Evolutionary conservation across 1,140 invertebrate genomes (phyloP), one percentile per base, ranked within the genome.

Genomic region (Lycorma delicatula): DNA sequence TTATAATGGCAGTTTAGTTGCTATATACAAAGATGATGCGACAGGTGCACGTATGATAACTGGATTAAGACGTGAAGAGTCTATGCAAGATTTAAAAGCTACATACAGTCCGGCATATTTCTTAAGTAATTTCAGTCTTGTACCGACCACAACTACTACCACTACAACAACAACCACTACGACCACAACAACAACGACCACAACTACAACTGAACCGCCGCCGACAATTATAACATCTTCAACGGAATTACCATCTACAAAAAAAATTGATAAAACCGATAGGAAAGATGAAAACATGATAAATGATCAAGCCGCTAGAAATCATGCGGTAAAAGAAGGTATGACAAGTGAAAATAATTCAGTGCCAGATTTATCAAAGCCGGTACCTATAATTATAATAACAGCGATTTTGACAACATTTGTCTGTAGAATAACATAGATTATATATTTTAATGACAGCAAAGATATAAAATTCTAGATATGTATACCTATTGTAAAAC

Each of bases 121-220:
- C 44, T 20, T 52, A 54, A 76, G 76, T 31, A 90, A 91, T 68
- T 80, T 81, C 54, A 85, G 79, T 16, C 67, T 87, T 7, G 85
- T 89, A 7, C 87, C 88, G 13, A 89, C 85, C 1, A 89, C 86
- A 0, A 81, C 81, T 2, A 83, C 85, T 0, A 83, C 83, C 0
- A 86, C 85, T 5, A 86, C 82, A 0, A 80, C 83, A 0, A 81
- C 81, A 0, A 83, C 81, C 0, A 81, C 80, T 4, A 79, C 80
- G 1, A 79, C 77, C 0, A 77, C 74, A 0, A 81, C 80, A 0
- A 79, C 78, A 1, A 67, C 64, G 0, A 59, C 60, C 0, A 60
- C 58, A 5, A 79, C 78, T 1, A 64, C 63, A 0, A 58, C 53
- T 0, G 52, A 49, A 7, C 28, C 59, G 13, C 53, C 64, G 13